Evolutionary conservation across 2,888 invertebrate species (phyloP).

Genomic region (Platycheirus albimanus): DNA sequence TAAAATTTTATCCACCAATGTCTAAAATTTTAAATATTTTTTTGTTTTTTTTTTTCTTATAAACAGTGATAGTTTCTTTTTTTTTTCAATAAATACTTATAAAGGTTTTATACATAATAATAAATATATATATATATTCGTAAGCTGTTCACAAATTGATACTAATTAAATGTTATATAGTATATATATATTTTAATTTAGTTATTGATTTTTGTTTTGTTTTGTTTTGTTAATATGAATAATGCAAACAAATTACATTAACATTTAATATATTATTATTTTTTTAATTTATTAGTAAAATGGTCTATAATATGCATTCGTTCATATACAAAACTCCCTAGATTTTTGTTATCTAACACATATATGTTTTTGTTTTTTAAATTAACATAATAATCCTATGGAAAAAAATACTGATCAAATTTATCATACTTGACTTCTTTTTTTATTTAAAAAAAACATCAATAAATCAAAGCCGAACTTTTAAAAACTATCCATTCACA

Average conservation of each 20-base stretch:
- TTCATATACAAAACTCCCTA: conserved; percentile 66
- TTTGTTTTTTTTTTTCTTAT: conserved; percentile 62
- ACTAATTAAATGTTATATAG: conserved; percentile 63
- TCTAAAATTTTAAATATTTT: conserved; percentile 65
- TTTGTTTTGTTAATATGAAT: conserved; percentile 50
- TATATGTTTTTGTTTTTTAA: conserved; percentile 13
- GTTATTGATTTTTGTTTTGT: no score
- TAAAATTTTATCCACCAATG: conserved; percentile 65
- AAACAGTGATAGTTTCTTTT: conserved; percentile 52
- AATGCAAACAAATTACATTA: conserved; percentile 69
- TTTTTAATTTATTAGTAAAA: conserved; percentile 37
- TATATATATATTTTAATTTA: conserved; percentile 57
- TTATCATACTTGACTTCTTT: conserved; percentile 24
- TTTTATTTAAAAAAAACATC: conserved; percentile 62
- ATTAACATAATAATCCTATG: conserved; percentile 39
- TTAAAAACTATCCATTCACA: conserved; percentile 65
- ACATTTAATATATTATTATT: conserved; percentile 50
- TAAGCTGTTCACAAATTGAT: conserved; percentile 70
- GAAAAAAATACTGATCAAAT: conserved; percentile 36
- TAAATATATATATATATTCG: conserved; percentile 71
- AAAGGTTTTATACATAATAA: conserved; percentile 66
- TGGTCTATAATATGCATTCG: conserved; percentile 64
- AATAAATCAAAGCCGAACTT: conserved; percentile 57
- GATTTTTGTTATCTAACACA: conserved; percentile 1
- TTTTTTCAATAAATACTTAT: conserved; percentile 58